Conservation (phyloP, 2,797 vertebrate genomes). For the Darevskia mixta region DNA sequence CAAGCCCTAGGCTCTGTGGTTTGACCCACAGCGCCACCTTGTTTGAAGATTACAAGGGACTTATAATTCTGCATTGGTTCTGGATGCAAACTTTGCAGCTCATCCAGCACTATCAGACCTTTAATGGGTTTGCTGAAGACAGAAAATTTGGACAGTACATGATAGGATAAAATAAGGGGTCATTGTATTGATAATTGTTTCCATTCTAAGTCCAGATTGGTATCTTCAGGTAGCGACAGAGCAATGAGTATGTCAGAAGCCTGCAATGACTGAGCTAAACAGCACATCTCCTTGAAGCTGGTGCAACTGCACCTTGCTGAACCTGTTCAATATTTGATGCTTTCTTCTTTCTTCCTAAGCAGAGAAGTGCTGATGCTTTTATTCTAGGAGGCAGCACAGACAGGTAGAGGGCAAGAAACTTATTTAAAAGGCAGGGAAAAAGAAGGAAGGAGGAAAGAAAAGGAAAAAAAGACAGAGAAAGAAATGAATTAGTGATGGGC, state of each 20-base stretch:
- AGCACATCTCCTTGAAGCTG: not conserved
- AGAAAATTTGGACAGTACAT: not conserved
- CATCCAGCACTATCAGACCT: too few relatives aligned
- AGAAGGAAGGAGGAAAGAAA: not conserved
- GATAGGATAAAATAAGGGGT: not conserved
- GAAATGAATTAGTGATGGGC: conserved; percentile 27
- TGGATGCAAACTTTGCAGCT: not conserved
- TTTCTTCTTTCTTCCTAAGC: not conserved
- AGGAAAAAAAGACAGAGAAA: conserved; percentile 49
- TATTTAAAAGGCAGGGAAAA: conserved; percentile 14
- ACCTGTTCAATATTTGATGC: conserved; percentile 1
- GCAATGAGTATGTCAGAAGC: not conserved
- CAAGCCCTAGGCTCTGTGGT: too few relatives aligned
- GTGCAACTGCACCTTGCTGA: not conserved
- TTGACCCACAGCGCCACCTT: too few relatives aligned
- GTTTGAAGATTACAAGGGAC: too few relatives aligned
- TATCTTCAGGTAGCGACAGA: too few relatives aligned
- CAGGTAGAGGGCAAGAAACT: conserved; percentile 22
- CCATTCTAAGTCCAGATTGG: not conserved
- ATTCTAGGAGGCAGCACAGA: not conserved
- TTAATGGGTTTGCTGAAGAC: not conserved
- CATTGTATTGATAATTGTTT: not conserved
- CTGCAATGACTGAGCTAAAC: not conserved
- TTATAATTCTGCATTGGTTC: too few relatives aligned
- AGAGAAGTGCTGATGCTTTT: conserved; percentile 32